Evolutionary conservation across 2,113 vertebrate genomes (phyloP), one percentile per base, ranked within the genome.

Genomic region (Thymallus thymallus): DNA sequence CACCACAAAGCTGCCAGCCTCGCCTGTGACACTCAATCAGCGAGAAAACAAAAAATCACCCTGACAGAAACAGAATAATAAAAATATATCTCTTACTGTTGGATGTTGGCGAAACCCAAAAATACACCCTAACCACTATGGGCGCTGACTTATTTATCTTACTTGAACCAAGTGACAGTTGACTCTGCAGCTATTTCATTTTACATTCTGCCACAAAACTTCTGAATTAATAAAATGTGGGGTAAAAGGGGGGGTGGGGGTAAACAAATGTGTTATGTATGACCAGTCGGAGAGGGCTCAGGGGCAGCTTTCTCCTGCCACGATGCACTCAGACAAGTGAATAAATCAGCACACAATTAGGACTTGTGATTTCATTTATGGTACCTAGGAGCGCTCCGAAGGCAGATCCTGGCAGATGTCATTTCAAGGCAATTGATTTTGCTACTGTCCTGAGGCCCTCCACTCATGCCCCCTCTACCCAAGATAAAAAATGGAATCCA

Each of bases 371-470:
- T 93, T 92, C 89, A 93, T 93, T 92, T 91, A 90, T 86, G 86
- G 87, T 90, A 91, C 92, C 91, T 91, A 83, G 73, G 80, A 91
- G 92, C 84, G 62, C 87, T 91, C 89, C 76, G n/a, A 69, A 85
- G 85, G 89, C 88, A 81, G 78, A 85, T 89, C 86, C 89, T 92
- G 92, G 90, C 91, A 93, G 92, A 93, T 93, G 92, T 93, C 93
- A 93, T 92, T 94, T 93, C 91, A 91, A 92, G 86, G 84, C 92
- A 92, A 93, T 93, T 93, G 93, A 91, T 93, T 94, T 92, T 90
- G 90, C 88, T 82, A 79, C 88, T 74, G 86, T 92, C 90, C 91
- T 69, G 80, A 88, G 91, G 90, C 91, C 84, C 73, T 64, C 76
- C 83, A 80, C 87, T 86, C 87, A 83, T 74, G 78, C 84, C 89